Evolutionary conservation across 2,888 invertebrate species (phyloP).

Genomic region (Ectobius pallidus): DNA sequence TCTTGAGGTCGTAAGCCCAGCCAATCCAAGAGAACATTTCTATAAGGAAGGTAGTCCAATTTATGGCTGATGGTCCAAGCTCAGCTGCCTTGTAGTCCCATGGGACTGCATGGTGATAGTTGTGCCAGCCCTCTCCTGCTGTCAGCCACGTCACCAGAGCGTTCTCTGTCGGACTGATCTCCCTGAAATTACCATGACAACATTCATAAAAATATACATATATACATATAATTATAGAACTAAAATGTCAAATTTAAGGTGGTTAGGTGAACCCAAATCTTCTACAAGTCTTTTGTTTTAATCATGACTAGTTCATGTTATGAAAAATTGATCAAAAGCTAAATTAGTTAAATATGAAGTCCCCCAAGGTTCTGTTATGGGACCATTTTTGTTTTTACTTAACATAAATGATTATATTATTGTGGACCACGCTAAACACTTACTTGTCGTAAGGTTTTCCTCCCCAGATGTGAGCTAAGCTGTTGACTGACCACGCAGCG

Average conservation of each 20-base stretch:
- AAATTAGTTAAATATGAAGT: too few species aligned
- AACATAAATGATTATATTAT: too few species aligned
- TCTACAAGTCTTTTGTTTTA: too few species aligned
- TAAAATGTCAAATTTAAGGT: too few species aligned
- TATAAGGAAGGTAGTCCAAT: constrained; percentile 71
- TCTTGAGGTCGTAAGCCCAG: constrained; percentile 79
- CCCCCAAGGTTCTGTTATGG: too few species aligned
- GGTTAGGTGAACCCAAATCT: too few species aligned
- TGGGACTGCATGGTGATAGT: constrained; percentile 60
- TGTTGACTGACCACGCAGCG: constrained; percentile 65
- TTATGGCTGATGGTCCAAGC: constrained; percentile 66
- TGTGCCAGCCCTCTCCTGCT: constrained; percentile 51
- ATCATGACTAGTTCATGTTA: too few species aligned
- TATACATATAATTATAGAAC: too few species aligned
- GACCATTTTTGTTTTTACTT: too few species aligned
- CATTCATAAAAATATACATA: too few species aligned
- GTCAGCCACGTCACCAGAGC: constrained; percentile 48
- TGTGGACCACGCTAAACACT: too few species aligned
- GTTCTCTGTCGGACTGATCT: constrained; percentile 41
- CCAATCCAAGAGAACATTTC: constrained; percentile 75
- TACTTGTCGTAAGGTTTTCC: constrained; percentile 51
- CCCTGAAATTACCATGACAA: not conserved
- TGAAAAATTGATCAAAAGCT: too few species aligned
- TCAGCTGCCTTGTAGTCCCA: constrained; percentile 73
- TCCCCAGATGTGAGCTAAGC: constrained; percentile 61